These are phyloP conservation scores for Archocentrus centrarchus DNA, from an alignment of 2,113 vertebrate species.

Conservation along the genomic window DNA sequence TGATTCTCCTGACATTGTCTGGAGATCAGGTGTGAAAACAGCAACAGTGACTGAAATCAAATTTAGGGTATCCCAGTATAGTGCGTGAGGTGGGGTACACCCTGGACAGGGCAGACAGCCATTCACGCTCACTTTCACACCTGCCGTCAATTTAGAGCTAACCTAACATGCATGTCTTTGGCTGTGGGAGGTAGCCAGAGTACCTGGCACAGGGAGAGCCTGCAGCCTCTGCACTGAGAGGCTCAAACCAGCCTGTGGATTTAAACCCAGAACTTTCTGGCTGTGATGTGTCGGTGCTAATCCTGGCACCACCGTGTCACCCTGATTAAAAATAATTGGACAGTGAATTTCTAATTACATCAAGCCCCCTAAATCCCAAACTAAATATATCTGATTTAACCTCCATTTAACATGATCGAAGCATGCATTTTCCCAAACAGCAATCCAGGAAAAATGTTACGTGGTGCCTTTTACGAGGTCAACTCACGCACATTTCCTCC, in stretches of 20 bases:
- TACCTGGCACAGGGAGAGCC: not conserved
- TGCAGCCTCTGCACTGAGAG: too few relatives aligned
- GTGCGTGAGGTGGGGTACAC: too few relatives aligned
- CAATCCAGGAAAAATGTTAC: not conserved
- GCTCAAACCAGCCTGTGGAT: not conserved
- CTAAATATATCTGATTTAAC: slow-evolving; percentile 1
- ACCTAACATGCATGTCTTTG: not conserved
- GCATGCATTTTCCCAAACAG: not conserved
- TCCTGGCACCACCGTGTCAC: not conserved
- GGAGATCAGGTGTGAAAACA: too few relatives aligned
- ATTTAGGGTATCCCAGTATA: too few relatives aligned
- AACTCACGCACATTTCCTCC: slow-evolving; percentile 18
- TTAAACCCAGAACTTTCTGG: not conserved
- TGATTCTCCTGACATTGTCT: too few relatives aligned
- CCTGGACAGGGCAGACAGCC: not conserved
- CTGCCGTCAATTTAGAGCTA: not conserved
- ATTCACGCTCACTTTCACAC: not conserved
- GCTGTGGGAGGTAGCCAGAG: not conserved
- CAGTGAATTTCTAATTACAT: not conserved
- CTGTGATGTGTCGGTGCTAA: not conserved
- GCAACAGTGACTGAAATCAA: not conserved
- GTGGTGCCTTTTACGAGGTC: not conserved
- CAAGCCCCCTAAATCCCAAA: not conserved
- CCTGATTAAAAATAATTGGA: not conserved
- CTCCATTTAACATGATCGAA: not conserved